A percentile compares a stretch with the other conserved stretches of the same genome.
phyloP scores from a whole-genome alignment of 2,797 vertebrate species.

The Rousettus madagascariensis region DNA sequence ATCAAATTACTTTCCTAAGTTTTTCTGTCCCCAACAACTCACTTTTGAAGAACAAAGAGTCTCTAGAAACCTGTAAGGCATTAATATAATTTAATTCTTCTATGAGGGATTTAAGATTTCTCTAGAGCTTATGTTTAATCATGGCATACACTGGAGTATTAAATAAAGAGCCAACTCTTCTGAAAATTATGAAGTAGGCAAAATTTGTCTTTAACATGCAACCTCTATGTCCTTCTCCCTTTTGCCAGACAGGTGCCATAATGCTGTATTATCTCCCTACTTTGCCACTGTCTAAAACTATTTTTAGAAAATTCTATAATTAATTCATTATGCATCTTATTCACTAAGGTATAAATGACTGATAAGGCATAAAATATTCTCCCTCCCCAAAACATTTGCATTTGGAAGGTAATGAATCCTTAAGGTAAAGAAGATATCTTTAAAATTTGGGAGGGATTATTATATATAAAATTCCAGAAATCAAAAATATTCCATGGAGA shows the following conservation, averaged over 20 bases:
- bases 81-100: constrained; percentile 63
- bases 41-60: constrained; percentile 29
- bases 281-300: constrained; percentile 25
- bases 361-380: constrained; percentile 62
- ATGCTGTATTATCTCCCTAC: not conserved
- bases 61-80: constrained; percentile 35
- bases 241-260: constrained; percentile 11
- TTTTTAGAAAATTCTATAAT: constrained; percentile 63
- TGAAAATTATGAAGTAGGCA: constrained; percentile 35
- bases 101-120: constrained; percentile 44
- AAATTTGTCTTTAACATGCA: constrained; percentile 38
- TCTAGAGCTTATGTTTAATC: constrained; percentile 50
- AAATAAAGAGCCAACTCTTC: not conserved
- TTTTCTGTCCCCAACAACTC: constrained; percentile 36
- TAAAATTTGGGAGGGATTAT: constrained; percentile 28
- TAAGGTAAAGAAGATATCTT: constrained; percentile 16
- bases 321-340: constrained; percentile 57
- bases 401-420: constrained; percentile 56
- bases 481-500: constrained; percentile 1
- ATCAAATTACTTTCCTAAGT: constrained; percentile 24
- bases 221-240: constrained; percentile 21
- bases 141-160: constrained; percentile 33
- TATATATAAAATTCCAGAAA: constrained; percentile 46
- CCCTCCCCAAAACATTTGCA: constrained; percentile 46
- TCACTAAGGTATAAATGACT: constrained; percentile 42